Conservation (phyloP, 2,888 invertebrate species). For the Stenchaetothrips biformis region DNA sequence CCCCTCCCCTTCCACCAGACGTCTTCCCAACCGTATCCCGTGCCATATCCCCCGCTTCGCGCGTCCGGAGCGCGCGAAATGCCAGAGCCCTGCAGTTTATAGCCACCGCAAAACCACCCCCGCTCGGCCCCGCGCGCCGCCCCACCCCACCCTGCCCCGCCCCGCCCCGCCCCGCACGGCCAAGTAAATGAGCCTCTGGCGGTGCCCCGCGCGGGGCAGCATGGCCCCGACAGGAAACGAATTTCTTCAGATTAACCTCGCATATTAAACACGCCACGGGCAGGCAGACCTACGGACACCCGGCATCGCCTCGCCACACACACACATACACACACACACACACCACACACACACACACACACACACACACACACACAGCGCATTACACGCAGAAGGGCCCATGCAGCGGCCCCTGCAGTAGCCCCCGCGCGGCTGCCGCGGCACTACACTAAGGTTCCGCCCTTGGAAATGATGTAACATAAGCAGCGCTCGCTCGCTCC, state of each 20-base stretch:
- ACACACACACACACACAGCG: neutral
- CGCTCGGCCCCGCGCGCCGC: neutral
- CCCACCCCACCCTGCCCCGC: neutral
- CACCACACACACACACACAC: neutral
- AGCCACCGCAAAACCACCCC: slow-evolving; percentile 6
- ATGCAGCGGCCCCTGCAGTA: neutral
- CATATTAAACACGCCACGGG: slow-evolving; percentile 1
- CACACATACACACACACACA: neutral
- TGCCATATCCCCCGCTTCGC: too few relatives aligned
- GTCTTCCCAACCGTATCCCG: too few relatives aligned
- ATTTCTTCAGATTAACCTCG: slow-evolving; percentile 19
- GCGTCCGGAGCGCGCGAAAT: neutral
- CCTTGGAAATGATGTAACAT: neutral
- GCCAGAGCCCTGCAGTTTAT: slow-evolving; percentile 22
- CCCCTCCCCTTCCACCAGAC: too few relatives aligned
- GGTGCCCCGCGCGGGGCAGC: neutral
- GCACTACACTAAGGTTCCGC: too few relatives aligned
- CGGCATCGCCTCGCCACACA: neutral
- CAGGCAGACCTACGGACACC: too few relatives aligned
- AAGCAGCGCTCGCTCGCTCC: neutral
- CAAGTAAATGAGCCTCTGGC: neutral
- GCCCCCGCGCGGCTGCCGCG: too few relatives aligned
- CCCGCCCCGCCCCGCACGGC: neutral
- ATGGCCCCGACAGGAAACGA: slow-evolving; percentile 14
- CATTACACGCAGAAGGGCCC: neutral